A percentile compares a stretch with the other conserved stretches of the same genome.
Conservation (phyloP, 2,113 vertebrate genomes). For the Eulemur rufifrons region DNA sequence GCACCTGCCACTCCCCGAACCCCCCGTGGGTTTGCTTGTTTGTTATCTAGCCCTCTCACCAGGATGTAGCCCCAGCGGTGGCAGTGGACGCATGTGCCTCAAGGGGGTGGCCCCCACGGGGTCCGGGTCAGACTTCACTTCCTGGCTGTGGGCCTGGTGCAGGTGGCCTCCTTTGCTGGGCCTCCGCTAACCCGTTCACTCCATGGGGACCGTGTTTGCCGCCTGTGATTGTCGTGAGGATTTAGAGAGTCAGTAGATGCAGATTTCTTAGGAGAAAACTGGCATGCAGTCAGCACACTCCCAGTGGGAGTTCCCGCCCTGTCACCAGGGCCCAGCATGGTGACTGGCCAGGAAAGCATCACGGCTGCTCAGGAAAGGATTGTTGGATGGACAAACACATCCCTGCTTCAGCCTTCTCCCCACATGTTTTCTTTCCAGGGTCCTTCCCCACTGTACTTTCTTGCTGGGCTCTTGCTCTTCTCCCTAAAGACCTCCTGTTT, state of each 20-base stretch:
- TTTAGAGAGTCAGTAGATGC: neutral
- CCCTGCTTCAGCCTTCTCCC: neutral
- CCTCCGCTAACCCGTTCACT: neutral
- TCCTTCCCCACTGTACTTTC: neutral
- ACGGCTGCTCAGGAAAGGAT: neutral
- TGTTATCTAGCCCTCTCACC: neutral
- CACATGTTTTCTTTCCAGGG: neutral
- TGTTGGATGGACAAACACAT: too few relatives aligned
- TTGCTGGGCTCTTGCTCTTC: neutral
- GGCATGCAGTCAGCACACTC: rapidly evolving
- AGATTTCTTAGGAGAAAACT: neutral
- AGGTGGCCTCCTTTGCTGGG: neutral
- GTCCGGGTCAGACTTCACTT: neutral
- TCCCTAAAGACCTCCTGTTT: neutral
- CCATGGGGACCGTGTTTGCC: neutral
- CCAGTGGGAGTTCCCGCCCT: neutral
- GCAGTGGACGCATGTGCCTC: neutral
- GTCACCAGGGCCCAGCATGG: rapidly evolving
- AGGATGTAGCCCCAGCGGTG: neutral
- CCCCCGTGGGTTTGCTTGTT: neutral
- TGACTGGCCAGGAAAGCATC: neutral
- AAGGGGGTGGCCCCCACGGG: neutral
- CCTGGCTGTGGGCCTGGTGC: too few relatives aligned
- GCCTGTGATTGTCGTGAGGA: neutral
- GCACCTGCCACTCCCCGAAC: neutral